These are phyloP conservation scores for Sanderia malayensis DNA, from an alignment of 30 jellyfish, hydroid and myxozoan genomes.

Conservation along the genomic window DNA sequence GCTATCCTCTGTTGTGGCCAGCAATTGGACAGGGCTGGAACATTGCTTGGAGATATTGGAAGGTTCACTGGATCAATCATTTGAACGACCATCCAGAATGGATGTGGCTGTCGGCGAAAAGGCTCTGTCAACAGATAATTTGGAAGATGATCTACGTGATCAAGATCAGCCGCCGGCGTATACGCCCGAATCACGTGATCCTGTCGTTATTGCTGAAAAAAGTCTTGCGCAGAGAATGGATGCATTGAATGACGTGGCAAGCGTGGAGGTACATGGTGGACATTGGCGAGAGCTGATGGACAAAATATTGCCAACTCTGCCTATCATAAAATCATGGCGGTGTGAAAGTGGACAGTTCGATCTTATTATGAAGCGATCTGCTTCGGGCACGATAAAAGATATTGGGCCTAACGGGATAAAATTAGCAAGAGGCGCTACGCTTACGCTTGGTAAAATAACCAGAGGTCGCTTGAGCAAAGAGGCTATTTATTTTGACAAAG, in stretches of 20 bases:
- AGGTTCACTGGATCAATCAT: slow-evolving; percentile 48
- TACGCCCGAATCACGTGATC: slow-evolving; percentile 66
- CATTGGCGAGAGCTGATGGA: slow-evolving; percentile 63
- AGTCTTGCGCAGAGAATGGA: slow-evolving; percentile 50
- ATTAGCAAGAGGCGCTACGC: slow-evolving; percentile 74
- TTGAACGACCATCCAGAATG: slow-evolving; percentile 49
- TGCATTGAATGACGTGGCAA: slow-evolving; percentile 57
- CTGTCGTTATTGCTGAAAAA: slow-evolving; percentile 47
- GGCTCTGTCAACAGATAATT: slow-evolving; percentile 52
- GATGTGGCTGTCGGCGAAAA: slow-evolving; percentile 58
- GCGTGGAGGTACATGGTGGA: slow-evolving; percentile 40
- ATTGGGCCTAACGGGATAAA: slow-evolving; percentile 74
- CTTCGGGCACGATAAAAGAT: slow-evolving; percentile 58
- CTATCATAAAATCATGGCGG: slow-evolving; percentile 64
- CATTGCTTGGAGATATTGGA: slow-evolving; percentile 73
- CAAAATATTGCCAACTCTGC: slow-evolving; percentile 64
- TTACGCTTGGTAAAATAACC: slow-evolving; percentile 57
- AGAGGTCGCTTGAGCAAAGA: slow-evolving; percentile 28
- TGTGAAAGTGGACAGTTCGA: slow-evolving; percentile 47
- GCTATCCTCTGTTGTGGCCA: slow-evolving; percentile 60
- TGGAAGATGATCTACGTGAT: slow-evolving; percentile 58
- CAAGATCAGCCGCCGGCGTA: slow-evolving; percentile 60
- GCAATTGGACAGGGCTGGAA: slow-evolving; percentile 82
- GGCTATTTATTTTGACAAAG: slow-evolving; percentile 20
- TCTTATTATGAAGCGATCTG: slow-evolving; percentile 51